phyloP scores from a whole-genome alignment of 2,113 vertebrate genomes.

The Cynoglossus semilaevis region DNA sequence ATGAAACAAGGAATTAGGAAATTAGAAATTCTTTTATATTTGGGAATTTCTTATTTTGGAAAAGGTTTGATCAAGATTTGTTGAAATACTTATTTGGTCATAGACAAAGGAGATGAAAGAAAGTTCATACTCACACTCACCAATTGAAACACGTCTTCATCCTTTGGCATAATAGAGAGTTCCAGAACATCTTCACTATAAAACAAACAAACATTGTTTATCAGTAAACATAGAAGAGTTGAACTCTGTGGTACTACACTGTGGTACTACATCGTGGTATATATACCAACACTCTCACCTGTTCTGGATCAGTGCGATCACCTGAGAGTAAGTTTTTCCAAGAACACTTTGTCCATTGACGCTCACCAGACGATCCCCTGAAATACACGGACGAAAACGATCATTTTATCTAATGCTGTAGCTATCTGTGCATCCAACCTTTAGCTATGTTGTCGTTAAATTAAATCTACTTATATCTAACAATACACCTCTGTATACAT shows the following conservation, averaged over 20 bases:
- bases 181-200: conserved; percentile 86
- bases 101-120: conserved; percentile 46
- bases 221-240: background rate
- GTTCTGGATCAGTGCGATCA: conserved; percentile 94
- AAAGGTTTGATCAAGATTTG: too few relatives aligned
- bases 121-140: conserved; percentile 83
- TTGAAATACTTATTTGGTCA: too few relatives aligned
- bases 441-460: too few relatives aligned
- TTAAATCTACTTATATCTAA: too few relatives aligned
- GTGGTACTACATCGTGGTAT: background rate
- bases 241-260: background rate
- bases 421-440: too few relatives aligned
- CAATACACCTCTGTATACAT: too few relatives aligned
- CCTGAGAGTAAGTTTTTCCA: conserved; percentile 96
- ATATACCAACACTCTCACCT: conserved; percentile 74
- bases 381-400: conserved; percentile 28
- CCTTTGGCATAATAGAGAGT: conserved; percentile 94
- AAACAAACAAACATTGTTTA: background rate
- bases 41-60: too few relatives aligned
- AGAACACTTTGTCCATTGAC: conserved; percentile 92
- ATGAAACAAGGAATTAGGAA: conserved; percentile 11
- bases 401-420: too few relatives aligned
- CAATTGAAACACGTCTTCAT: conserved; percentile 95
- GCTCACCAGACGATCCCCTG: conserved; percentile 93
- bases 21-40: background rate